These are phyloP conservation scores for Harmothoe impar DNA, from an alignment of 2,888 invertebrate genomes.

Conservation along the genomic window DNA sequence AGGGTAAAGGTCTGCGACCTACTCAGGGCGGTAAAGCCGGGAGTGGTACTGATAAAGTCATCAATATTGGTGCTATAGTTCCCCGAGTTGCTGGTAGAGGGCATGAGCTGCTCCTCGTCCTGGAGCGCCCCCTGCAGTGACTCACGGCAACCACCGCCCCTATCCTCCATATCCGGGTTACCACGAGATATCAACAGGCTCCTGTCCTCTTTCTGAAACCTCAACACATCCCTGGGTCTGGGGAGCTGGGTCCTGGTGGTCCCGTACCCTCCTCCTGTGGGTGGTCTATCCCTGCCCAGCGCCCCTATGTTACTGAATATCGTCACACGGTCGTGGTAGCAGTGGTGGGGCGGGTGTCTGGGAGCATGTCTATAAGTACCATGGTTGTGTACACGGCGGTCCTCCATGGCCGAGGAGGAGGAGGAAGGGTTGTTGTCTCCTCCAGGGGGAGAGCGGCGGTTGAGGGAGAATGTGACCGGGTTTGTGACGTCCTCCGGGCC, in stretches of 20 bases:
- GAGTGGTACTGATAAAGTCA: background rate
- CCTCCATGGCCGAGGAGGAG: background rate
- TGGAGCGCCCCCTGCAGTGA: background rate
- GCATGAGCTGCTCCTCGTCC: background rate
- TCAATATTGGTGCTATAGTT: background rate
- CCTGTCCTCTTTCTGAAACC: background rate
- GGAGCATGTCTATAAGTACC: background rate
- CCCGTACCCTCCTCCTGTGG: background rate
- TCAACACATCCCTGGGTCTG: background rate
- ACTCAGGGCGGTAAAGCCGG: background rate
- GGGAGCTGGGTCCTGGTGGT: background rate
- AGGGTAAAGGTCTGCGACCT: conserved; percentile 28
- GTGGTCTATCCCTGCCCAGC: background rate
- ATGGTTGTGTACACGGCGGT: background rate
- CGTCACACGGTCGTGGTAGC: conserved; percentile 45
- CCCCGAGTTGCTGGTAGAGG: conserved; percentile 40
- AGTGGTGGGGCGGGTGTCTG: background rate
- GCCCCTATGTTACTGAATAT: conserved; percentile 49
- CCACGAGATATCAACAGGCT: background rate
- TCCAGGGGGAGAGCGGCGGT: conserved; percentile 19
- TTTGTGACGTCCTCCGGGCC: conserved; percentile 56
- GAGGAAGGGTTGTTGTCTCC: background rate
- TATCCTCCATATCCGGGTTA: background rate
- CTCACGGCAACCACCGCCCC: background rate
- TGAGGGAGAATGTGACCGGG: conserved; percentile 53